Evolutionary conservation across 2,797 vertebrate genomes (phyloP).

Genomic region (Pipistrellus pipistrellus): DNA sequence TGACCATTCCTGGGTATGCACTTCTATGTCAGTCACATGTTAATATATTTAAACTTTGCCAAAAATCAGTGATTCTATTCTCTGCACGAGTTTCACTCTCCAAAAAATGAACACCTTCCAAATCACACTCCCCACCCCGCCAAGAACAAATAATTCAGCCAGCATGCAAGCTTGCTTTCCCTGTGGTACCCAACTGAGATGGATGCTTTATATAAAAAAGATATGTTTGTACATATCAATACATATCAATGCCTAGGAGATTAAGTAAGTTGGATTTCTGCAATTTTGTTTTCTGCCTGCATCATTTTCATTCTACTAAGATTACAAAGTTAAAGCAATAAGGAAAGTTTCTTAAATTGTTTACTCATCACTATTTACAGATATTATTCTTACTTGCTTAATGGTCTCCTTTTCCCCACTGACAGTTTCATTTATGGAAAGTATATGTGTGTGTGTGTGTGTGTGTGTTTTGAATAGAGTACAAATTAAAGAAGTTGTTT

Average conservation of each 20-base stretch:
- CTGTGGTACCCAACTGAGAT: slow-evolving; percentile 13
- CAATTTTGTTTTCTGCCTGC: slow-evolving; percentile 16
- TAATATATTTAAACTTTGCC: neutral
- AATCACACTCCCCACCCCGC: neutral
- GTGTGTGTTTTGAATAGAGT: slow-evolving; percentile 65
- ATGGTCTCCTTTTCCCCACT: slow-evolving; percentile 71
- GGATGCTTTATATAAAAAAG: slow-evolving; percentile 9
- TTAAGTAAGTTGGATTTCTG: slow-evolving; percentile 58
- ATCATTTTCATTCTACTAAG: slow-evolving; percentile 65
- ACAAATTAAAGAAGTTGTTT: neutral
- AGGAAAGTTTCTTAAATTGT: slow-evolving; percentile 60
- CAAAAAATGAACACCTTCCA: neutral
- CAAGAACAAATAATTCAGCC: slow-evolving; percentile 18
- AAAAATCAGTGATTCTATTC: neutral
- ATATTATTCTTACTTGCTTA: slow-evolving; percentile 32
- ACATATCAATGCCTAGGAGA: slow-evolving; percentile 39
- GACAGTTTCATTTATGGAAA: slow-evolving; percentile 68
- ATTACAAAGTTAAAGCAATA: slow-evolving; percentile 75
- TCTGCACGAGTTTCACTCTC: neutral
- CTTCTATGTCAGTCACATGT: neutral
- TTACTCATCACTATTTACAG: slow-evolving; percentile 52
- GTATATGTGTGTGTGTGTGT: slow-evolving; percentile 45
- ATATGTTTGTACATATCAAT: slow-evolving; percentile 27
- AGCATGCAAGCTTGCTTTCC: neutral
- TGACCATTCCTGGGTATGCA: neutral